Percentiles rank a stretch among this genome's conserved stretches.
Conservation (phyloP, 1,140 invertebrate genomes). For the Batillaria attramentaria region DNA sequence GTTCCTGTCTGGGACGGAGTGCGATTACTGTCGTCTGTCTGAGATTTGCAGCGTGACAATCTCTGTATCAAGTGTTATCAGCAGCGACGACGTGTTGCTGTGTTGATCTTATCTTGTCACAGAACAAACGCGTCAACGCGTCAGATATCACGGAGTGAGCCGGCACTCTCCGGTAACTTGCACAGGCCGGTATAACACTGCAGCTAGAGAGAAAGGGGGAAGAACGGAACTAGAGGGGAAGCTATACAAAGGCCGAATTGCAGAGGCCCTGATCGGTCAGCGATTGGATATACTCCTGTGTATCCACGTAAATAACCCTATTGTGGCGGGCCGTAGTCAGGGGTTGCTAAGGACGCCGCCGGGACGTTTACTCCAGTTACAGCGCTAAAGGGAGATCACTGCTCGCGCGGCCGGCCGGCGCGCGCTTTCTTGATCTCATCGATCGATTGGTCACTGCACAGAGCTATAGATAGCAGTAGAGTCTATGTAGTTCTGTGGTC, state of each 20-base stretch:
- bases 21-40: not conserved
- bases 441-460: too few relatives aligned
- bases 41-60: not conserved
- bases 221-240: not conserved
- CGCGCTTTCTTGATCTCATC: too few relatives aligned
- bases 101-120: not conserved
- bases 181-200: too few relatives aligned
- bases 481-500: too few relatives aligned
- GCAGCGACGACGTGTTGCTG: not conserved
- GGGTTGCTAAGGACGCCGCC: conserved; percentile 24
- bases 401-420: too few relatives aligned
- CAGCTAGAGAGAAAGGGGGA: not conserved
- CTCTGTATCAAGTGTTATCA: not conserved
- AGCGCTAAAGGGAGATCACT: conserved; percentile 22
- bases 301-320: conserved; percentile 13
- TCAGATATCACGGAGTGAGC: not conserved
- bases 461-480: too few relatives aligned
- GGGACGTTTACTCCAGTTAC: not conserved
- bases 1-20: not conserved
- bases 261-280: not conserved
- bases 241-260: too few relatives aligned
- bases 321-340: conserved; percentile 14
- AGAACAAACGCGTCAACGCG: not conserved
- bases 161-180: too few relatives aligned
- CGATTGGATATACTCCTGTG: not conserved